A percentile compares a stretch with the other conserved stretches of the same genome.
These are phyloP conservation scores for Anhinga anhinga DNA, from an alignment of 2,113 vertebrate genomes.

Conservation along the genomic window DNA sequence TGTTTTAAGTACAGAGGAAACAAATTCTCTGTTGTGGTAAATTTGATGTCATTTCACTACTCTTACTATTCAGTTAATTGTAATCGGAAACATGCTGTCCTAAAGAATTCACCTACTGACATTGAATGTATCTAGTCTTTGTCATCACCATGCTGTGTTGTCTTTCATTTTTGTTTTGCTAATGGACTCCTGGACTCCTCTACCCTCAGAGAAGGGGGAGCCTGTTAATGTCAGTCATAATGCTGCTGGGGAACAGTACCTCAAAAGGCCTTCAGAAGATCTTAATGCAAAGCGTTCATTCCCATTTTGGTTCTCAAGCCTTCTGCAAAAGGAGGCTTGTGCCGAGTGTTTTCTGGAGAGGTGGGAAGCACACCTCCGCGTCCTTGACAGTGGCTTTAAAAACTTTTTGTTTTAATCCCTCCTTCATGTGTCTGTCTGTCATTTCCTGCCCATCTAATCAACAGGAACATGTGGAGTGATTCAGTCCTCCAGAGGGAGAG, in stretches of 20 bases:
- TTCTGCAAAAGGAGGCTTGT: background rate
- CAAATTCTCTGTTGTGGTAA: slow-evolving; percentile 47
- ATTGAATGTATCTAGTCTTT: slow-evolving; percentile 56
- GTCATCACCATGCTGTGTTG: slow-evolving; percentile 58
- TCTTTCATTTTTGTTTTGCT: slow-evolving; percentile 49
- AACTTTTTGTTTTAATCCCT: background rate
- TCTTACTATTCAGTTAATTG: slow-evolving; percentile 49
- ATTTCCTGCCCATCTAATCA: background rate
- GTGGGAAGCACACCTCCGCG: background rate
- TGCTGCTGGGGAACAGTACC: background rate
- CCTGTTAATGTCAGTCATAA: background rate
- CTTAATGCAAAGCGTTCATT: background rate
- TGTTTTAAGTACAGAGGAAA: slow-evolving; percentile 18
- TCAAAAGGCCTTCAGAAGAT: background rate
- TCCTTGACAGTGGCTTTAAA: background rate
- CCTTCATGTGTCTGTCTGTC: background rate
- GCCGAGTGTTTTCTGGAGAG: background rate
- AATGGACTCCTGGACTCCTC: background rate
- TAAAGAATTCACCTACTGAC: slow-evolving; percentile 66
- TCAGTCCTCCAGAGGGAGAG: background rate
- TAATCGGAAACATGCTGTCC: slow-evolving; percentile 72
- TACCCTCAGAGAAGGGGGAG: background rate
- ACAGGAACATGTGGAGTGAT: background rate
- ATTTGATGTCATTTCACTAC: slow-evolving; percentile 51
- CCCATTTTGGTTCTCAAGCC: background rate